A percentile compares a stretch with the other conserved stretches of the same genome.
phyloP scores from a whole-genome alignment of 2,797 vertebrate genomes.

The Schizothorax lantsangensis region DNA sequence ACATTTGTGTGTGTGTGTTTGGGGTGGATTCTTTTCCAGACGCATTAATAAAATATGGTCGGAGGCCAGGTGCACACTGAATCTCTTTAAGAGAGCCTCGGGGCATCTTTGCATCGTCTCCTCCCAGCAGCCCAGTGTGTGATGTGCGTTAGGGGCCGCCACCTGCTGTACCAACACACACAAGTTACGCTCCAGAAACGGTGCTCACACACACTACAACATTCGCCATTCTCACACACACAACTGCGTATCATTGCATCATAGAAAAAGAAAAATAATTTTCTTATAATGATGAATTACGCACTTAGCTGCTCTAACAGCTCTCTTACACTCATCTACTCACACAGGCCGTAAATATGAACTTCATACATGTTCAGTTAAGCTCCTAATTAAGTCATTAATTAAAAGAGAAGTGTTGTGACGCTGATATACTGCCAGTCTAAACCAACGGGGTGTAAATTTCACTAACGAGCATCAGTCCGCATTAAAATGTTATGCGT shows the following conservation, averaged over 20 bases:
- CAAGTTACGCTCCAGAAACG: constrained; percentile 42
- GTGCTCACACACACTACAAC: constrained; percentile 35
- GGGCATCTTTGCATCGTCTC: constrained; percentile 60
- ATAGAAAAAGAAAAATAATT: background rate
- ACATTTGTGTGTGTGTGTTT: constrained; percentile 48
- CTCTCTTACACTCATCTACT: constrained; percentile 35
- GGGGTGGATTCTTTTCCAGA: constrained; percentile 59
- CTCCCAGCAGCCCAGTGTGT: constrained; percentile 50
- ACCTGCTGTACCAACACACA: constrained; percentile 53
- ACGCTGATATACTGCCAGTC: constrained; percentile 49
- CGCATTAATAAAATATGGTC: constrained; percentile 68
- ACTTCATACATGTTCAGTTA: constrained; percentile 64
- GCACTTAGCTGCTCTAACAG: constrained; percentile 42
- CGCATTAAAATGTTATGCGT: constrained; percentile 3
- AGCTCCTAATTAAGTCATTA: constrained; percentile 63
- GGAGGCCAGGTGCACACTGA: constrained; percentile 64
- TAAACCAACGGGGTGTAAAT: constrained; percentile 49
- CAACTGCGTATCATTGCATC: constrained; percentile 8
- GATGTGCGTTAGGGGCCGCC: constrained; percentile 49
- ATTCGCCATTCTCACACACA: constrained; percentile 21
- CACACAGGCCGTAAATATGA: constrained; percentile 54
- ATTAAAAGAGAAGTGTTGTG: constrained; percentile 57
- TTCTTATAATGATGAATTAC: constrained; percentile 41
- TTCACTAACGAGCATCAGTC: constrained; percentile 42
- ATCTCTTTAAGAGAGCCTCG: constrained; percentile 64